A percentile compares a stretch with the other conserved stretches of the same genome.
These are phyloP conservation scores for Carassius carassius DNA, from an alignment of 2,113 vertebrate genomes.

Conservation along the genomic window DNA sequence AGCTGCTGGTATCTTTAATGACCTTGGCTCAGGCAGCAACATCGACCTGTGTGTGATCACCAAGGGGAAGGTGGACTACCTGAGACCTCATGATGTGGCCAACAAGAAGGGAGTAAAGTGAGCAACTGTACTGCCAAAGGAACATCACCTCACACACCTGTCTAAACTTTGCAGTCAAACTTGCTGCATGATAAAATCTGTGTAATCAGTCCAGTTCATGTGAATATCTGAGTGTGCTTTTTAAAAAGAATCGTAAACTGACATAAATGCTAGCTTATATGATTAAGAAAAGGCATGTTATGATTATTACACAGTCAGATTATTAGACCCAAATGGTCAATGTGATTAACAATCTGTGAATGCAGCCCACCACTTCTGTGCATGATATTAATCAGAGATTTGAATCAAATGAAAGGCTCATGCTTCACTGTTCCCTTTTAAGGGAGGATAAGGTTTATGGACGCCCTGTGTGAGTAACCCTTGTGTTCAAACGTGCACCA, in stretches of 20 bases:
- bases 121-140: constrained; percentile 16
- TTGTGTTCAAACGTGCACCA: neutral
- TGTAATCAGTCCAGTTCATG: neutral
- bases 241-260: neutral
- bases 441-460: constrained; percentile 59
- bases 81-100: constrained; percentile 86
- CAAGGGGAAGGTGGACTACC: constrained; percentile 90
- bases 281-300: neutral
- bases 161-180: neutral
- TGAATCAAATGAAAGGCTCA: neutral
- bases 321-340: neutral
- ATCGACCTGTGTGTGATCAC: constrained; percentile 95
- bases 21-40: constrained; percentile 95
- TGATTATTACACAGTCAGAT: too few relatives aligned
- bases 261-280: neutral
- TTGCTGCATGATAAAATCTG: neutral
- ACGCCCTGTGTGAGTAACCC: constrained; percentile 63
- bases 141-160: neutral
- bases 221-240: neutral
- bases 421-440: constrained; percentile 60
- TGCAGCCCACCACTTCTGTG: neutral
- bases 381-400: neutral
- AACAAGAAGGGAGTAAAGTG: constrained; percentile 95
- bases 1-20: constrained; percentile 92
- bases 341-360: neutral